phyloP scores from a whole-genome alignment of 2,797 vertebrate species.

The Thaleichthys pacificus region DNA sequence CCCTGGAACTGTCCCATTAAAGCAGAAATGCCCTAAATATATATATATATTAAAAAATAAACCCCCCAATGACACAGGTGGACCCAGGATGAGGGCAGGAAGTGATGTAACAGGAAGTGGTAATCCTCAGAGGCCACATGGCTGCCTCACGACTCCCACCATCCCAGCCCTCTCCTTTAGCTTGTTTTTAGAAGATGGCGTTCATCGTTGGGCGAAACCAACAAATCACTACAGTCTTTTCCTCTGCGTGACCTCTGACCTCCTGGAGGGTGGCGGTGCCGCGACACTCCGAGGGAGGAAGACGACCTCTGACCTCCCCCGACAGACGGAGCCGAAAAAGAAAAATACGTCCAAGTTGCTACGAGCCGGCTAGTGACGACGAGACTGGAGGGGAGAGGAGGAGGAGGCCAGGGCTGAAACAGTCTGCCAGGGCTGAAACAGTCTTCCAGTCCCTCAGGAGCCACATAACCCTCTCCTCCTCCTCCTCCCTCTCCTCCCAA shows the following conservation, averaged over 20 bases:
- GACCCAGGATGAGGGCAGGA: too few relatives aligned
- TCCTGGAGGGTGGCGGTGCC: constrained; percentile 4
- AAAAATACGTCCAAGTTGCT: constrained; percentile 60
- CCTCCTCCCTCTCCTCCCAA: neutral
- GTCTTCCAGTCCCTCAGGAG: constrained; percentile 39
- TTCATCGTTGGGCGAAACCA: neutral
- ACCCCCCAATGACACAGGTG: too few relatives aligned
- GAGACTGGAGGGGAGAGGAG: neutral
- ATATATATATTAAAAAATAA: too few relatives aligned
- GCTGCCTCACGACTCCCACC: constrained; percentile 16
- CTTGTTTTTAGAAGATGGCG: neutral
- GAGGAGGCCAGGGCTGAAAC: constrained; percentile 58
- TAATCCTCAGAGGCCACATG: neutral
- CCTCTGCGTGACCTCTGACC: constrained; percentile 11
- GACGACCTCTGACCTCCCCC: neutral
- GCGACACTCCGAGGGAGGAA: constrained; percentile 11
- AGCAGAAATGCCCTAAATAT: too few relatives aligned
- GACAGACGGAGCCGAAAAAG: neutral
- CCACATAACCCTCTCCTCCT: neutral
- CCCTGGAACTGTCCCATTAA: too few relatives aligned
- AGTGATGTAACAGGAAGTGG: too few relatives aligned
- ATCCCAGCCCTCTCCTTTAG: neutral
- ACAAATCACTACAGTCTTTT: neutral
- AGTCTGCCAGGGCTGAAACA: constrained; percentile 56
- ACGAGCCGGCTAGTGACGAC: constrained; percentile 73